Percentiles rank a stretch among this genome's conserved stretches.
Evolutionary conservation across 1,140 invertebrate species (phyloP).

Genomic region (Coptotermes formosanus): DNA sequence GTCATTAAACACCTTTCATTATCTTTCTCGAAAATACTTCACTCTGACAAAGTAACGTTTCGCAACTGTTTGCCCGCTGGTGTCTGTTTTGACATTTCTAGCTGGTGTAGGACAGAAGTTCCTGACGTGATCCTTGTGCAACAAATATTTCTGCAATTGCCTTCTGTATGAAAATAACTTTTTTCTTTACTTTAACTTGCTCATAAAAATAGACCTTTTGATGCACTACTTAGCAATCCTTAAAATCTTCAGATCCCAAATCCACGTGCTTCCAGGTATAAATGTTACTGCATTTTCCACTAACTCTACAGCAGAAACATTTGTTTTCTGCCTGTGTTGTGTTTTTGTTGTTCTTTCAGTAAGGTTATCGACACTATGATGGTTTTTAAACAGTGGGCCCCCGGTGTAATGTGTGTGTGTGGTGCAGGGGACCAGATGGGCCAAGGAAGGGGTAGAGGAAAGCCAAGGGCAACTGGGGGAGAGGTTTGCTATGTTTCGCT

Average conservation of each 20-base stretch:
- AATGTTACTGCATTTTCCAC: not conserved
- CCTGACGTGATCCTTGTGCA: too few species aligned
- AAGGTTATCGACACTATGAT: not conserved
- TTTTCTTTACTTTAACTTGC: too few species aligned
- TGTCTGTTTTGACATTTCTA: too few species aligned
- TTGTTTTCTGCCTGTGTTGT: not conserved
- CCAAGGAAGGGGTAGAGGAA: not conserved
- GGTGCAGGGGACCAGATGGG: not conserved
- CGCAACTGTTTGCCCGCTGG: too few species aligned
- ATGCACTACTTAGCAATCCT: not conserved
- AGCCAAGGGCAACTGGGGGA: not conserved
- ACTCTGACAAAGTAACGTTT: too few species aligned
- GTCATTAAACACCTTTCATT: too few species aligned
- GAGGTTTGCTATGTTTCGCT: not conserved
- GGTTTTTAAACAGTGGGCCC: conserved; percentile 4
- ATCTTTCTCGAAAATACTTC: too few species aligned
- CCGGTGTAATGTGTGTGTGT: not conserved
- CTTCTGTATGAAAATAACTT: too few species aligned
- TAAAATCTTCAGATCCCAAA: not conserved
- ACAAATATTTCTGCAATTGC: too few species aligned
- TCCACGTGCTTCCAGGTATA: not conserved
- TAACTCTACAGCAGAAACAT: not conserved
- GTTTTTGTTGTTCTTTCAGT: not conserved
- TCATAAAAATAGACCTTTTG: too few species aligned
- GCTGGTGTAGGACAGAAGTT: too few species aligned